Conservation (phyloP, 2,113 vertebrate species). For the Urocitellus parryii region DNA sequence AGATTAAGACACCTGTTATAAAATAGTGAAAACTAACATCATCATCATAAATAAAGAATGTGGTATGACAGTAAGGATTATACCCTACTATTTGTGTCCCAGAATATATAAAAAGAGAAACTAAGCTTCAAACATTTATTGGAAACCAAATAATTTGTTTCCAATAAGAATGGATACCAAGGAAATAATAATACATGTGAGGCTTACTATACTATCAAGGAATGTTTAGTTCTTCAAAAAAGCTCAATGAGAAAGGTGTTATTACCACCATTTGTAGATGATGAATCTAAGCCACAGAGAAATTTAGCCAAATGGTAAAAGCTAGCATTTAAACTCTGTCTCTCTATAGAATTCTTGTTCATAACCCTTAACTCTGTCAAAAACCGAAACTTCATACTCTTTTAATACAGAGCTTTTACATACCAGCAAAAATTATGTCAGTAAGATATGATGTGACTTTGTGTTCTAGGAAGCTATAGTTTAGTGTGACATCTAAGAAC, state of each 20-base stretch:
- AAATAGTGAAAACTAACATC: slow-evolving; percentile 25
- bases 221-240: slow-evolving; percentile 32
- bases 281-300: slow-evolving; percentile 24
- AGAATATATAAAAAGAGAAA: not conserved
- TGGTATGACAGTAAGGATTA: not conserved
- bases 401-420: not conserved
- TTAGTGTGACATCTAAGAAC: not conserved
- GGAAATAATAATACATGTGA: not conserved
- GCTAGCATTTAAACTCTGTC: slow-evolving; percentile 15
- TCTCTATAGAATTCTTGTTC: not conserved
- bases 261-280: not conserved
- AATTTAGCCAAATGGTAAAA: not conserved
- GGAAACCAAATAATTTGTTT: not conserved
- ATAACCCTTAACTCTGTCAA: not conserved
- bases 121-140: not conserved
- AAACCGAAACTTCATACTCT: not conserved
- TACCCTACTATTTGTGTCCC: not conserved
- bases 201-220: not conserved
- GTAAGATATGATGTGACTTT: not conserved
- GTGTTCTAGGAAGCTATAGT: not conserved
- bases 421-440: not conserved
- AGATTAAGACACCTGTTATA: slow-evolving; percentile 44
- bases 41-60: slow-evolving; percentile 23
- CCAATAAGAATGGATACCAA: slow-evolving; percentile 21
- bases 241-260: not conserved